Evolutionary conservation across 2,113 vertebrate species (phyloP).

Genomic region (Aramus guarauna): DNA sequence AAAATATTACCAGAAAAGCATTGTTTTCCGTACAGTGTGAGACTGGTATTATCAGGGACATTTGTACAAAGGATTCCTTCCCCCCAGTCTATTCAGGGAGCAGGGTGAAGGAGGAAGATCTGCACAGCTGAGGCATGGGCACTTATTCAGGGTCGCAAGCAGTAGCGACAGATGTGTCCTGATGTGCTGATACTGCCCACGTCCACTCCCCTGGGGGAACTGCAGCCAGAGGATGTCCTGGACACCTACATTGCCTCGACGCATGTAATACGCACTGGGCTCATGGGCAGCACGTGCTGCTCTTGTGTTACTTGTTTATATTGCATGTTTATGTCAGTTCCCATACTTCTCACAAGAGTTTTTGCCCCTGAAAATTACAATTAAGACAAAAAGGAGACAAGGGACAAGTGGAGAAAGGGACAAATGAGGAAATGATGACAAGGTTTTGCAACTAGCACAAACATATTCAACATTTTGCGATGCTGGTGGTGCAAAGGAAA

Average conservation of each 20-base stretch:
- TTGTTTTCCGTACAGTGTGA: not conserved
- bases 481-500: not conserved
- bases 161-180: fast-evolving
- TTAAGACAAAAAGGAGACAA: not conserved
- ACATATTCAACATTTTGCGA: fast-evolving
- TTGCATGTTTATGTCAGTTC: not conserved
- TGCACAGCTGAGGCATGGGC: not conserved
- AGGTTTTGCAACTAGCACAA: not conserved
- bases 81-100: not conserved
- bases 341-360: not conserved
- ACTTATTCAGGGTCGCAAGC: not conserved
- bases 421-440: not conserved
- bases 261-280: fast-evolving
- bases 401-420: not conserved
- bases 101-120: not conserved
- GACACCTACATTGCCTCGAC: fast-evolving
- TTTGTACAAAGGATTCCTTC: not conserved
- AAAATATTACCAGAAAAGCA: not conserved
- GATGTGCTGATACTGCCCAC: not conserved
- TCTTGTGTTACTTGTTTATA: not conserved
- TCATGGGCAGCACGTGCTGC: not conserved
- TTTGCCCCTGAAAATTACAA: not conserved
- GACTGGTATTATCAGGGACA: not conserved
- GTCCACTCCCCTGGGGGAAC: fast-evolving
- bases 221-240: not conserved